These are phyloP conservation scores for Grallaria varia DNA, from an alignment of 2,113 vertebrate species.

Conservation along the genomic window DNA sequence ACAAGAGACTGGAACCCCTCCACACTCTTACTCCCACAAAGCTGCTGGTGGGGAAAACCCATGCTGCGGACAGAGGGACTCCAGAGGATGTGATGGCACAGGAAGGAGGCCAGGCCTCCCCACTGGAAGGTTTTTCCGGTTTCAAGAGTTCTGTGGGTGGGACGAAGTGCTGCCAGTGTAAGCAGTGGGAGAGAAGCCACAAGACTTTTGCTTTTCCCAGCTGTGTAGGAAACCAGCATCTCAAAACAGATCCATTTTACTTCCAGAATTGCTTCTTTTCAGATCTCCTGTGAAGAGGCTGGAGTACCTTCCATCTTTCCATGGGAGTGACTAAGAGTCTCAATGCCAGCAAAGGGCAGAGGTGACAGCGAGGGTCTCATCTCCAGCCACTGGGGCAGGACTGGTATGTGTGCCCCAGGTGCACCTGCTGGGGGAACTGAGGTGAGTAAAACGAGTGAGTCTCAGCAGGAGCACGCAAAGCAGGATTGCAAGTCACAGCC, in stretches of 20 bases:
- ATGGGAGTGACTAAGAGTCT: background rate
- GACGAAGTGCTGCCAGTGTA: rapidly evolving
- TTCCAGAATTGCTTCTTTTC: background rate
- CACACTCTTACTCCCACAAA: background rate
- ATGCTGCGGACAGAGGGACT: background rate
- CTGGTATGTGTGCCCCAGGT: rapidly evolving
- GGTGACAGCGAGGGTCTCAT: background rate
- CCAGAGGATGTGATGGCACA: rapidly evolving
- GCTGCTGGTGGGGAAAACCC: background rate
- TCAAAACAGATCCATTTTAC: background rate
- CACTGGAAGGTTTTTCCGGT: background rate
- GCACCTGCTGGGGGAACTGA: background rate
- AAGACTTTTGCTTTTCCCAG: background rate
- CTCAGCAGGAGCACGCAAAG: rapidly evolving
- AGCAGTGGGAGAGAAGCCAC: background rate
- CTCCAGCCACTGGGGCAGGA: background rate
- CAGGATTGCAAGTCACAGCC: background rate
- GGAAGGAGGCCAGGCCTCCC: background rate
- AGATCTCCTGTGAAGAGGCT: background rate
- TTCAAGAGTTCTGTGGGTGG: background rate
- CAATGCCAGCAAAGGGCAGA: rapidly evolving
- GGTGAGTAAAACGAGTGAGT: rapidly evolving
- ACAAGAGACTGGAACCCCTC: rapidly evolving
- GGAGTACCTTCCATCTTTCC: background rate
- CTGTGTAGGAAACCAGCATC: background rate